Percentiles rank a stretch among this genome's conserved stretches.
Evolutionary conservation across 2,113 vertebrate genomes (phyloP).

Genomic region (Tricholaema leucomelas): DNA sequence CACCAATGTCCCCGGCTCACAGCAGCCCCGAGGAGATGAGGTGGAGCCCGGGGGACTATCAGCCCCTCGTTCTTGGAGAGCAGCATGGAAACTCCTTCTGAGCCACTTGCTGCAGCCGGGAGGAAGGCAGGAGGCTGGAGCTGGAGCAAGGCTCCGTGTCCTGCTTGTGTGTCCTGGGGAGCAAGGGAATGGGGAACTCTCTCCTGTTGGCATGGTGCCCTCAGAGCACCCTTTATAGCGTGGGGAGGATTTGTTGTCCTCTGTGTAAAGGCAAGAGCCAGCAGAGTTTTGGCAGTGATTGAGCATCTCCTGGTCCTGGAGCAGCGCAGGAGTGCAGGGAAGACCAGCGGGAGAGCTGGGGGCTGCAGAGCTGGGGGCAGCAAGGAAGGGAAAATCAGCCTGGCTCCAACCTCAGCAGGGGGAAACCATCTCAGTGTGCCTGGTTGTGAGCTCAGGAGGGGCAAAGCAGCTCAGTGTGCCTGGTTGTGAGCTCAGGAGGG

Average conservation of each 20-base stretch:
- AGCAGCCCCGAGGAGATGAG: background rate
- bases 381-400: background rate
- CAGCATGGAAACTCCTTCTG: background rate
- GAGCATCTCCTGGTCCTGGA: background rate
- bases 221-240: background rate
- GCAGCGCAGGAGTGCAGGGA: background rate
- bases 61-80: background rate
- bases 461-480: no score
- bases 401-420: no score
- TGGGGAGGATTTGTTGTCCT: background rate
- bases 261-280: accelerated
- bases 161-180: background rate
- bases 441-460: background rate
- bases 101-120: slow-evolving; percentile 1
- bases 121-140: background rate
- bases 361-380: no score
- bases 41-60: background rate
- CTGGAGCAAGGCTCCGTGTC: background rate
- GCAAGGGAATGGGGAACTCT: background rate
- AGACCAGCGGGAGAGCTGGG: background rate
- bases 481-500: no score
- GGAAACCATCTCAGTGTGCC: accelerated
- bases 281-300: background rate
- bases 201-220: background rate
- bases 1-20: accelerated